Percentiles rank a stretch among this genome's conserved stretches.
Conservation (phyloP, 2,888 invertebrate genomes). For the Noctua fimbriata region DNA sequence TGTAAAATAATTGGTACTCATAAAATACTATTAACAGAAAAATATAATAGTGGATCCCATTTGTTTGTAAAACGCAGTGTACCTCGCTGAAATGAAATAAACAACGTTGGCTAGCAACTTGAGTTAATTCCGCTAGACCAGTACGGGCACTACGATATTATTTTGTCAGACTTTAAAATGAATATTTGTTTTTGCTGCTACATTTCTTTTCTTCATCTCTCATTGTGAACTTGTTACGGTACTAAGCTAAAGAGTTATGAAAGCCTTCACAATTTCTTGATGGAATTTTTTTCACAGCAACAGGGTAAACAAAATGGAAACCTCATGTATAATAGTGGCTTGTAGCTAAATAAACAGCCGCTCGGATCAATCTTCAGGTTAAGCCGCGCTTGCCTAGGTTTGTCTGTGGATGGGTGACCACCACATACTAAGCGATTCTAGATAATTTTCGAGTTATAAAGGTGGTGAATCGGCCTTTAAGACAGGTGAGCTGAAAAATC, state of each 20-base stretch:
- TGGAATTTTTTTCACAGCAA: background rate
- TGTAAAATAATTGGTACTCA: conserved; percentile 44
- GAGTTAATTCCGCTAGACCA: conserved; percentile 19
- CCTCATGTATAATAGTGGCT: background rate
- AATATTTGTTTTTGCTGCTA: background rate
- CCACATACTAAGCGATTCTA: background rate
- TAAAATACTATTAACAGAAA: conserved; percentile 26
- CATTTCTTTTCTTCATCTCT: background rate
- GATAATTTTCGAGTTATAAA: too few relatives aligned
- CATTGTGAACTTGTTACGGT: background rate
- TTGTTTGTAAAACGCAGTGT: conserved; percentile 36
- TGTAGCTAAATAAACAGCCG: background rate
- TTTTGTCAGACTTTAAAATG: conserved; percentile 6
- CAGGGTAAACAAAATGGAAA: background rate
- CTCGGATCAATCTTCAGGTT: background rate
- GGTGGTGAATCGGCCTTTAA: too few relatives aligned
- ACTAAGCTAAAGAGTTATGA: background rate
- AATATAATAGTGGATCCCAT: conserved; percentile 36
- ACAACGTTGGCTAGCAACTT: conserved; percentile 1
- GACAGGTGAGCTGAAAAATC: too few relatives aligned
- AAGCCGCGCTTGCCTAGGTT: background rate
- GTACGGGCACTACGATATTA: background rate
- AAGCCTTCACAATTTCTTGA: background rate
- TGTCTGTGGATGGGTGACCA: background rate
- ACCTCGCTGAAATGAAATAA: conserved; percentile 37